Base-by-base conservation (phyloP, 2,888 invertebrate genomes). In the Hypercompe scribonia region DNA sequence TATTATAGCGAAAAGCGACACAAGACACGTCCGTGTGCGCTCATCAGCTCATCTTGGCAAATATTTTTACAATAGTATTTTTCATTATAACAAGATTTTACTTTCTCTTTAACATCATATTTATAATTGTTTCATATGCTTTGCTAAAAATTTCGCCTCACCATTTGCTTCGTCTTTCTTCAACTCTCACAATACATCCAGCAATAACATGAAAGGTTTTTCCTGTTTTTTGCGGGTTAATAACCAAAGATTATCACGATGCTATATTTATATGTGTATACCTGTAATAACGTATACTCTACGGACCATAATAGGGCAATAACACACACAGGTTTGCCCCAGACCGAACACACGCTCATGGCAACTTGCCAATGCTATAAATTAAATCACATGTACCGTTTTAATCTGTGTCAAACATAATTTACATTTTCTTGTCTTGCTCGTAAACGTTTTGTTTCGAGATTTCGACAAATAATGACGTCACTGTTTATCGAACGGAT, bases 301-400 rank as follows among this genome's bases (percentile, higher is more conserved):
- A 69, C 31, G n/a, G 33, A 31, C 21, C 61, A 42, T 69, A 69
- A 69, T 36, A 28, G 54, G 61, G 21, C 39, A 54, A 64, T 68
- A 68, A 72, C 54, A 36, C 39, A 69, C 28, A 65, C 33, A 58
- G 61, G 58, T 69, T 39, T 39, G 34, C 63, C 31, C n/a, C 13
- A 64, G 13, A 24, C 36, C 18, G n/a, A 46, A 58, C 31, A 68
- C 42, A 13, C 34, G 24, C 3, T n/a, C 18, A 8, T 69, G 68
- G 72, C 46, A 15, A 33, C 33, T 18, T 21, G 65, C 72, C 72
- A 73, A 42, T n/a, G 21, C 15, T 34, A 50, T 64, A 50, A 72
- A 72, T 28, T 46, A 36, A 50, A 61, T 61, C 33, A 46, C 46
- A 66, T 64, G 46, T 46, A 24, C 28, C 31, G 68, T 54, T 68